Evolutionary conservation across 2,888 invertebrate species (phyloP), one percentile per base, ranked within the genome.

Genomic region (Terebella lapidaria): DNA sequence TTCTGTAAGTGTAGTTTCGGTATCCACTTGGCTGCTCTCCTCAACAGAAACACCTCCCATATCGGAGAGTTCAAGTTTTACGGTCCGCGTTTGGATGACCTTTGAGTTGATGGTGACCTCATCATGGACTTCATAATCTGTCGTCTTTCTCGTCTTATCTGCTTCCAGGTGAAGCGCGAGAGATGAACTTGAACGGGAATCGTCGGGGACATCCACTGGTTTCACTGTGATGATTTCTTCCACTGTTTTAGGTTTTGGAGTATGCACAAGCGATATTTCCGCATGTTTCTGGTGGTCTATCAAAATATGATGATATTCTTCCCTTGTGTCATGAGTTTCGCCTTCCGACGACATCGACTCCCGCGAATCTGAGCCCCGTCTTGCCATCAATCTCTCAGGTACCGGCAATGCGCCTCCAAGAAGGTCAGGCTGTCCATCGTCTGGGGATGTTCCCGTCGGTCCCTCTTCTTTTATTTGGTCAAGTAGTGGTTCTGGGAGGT

Each of bases 1-100:
- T 61, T 65, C 65, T n/a, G 47, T 63, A 51, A 68, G 35, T 45
- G 63, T 66, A 0, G 68, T 68, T 56, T 64, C 61, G 5, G 66
- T 64, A 56, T 66, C 58, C 15, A 67, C 58, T 46, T 68, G 63
- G 1, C 66, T 66, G 4, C 58, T 66, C 57, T 68, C 65, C 45
- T 58, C 59, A 22, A 68, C 29, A 2, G 64, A 64, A 22, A 68
- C 62, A 22, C 49, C 63, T 5, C 68, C 68, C n/a, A 25, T 25
- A 27, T 61, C 58, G 1, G 56, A 58, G 53, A 68, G 29, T 49
- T 65, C 62, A 65, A 68, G 61, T 47, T 58, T 59, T 18, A 64
- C 58, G 10, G 62, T 66, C 63, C 68, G 66, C 26, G 62, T 49
- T 25, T 66, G 59, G 1, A 54, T 65, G 26, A 66, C 66, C 35